Evolutionary conservation across 2,113 vertebrate species (phyloP).

Genomic region (Atherinomorus stipes): DNA sequence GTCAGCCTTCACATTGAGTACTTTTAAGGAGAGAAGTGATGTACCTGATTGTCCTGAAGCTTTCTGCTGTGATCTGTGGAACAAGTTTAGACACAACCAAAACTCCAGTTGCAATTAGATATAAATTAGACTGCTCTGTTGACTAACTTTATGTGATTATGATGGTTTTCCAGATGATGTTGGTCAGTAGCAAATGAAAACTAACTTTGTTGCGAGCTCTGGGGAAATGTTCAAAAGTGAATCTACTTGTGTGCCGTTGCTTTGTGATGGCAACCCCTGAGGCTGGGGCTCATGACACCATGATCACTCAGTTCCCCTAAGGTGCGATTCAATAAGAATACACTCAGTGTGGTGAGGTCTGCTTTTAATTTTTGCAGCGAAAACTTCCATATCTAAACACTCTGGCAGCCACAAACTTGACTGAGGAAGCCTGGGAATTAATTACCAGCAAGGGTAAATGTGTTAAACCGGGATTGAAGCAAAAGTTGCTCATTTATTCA

Average conservation of each 20-base stretch:
- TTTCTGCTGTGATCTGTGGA: constrained; percentile 49
- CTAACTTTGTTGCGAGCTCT: background rate
- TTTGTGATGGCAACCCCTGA: constrained; percentile 13
- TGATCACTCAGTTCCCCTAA: background rate
- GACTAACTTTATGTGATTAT: background rate
- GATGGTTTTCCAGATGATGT: background rate
- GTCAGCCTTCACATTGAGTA: constrained; percentile 24
- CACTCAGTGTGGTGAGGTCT: constrained; percentile 1
- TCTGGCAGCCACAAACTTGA: constrained; percentile 16
- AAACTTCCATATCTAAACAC: constrained; percentile 14
- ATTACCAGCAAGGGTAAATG: constrained; percentile 63
- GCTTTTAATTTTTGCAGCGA: constrained; percentile 2
- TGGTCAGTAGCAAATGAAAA: constrained; percentile 8
- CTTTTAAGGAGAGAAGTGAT: constrained; percentile 31
- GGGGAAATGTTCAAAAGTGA: constrained; percentile 13
- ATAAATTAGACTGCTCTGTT: constrained; percentile 16
- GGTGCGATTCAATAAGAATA: constrained; percentile 32
- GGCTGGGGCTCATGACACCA: constrained; percentile 50
- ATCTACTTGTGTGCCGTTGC: constrained; percentile 1
- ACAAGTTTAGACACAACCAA: constrained; percentile 38
- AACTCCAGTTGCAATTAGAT: constrained; percentile 17
- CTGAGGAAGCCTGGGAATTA: constrained; percentile 63
- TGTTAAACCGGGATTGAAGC: constrained; percentile 45
- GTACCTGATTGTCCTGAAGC: constrained; percentile 59
- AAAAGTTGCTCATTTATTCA: constrained; percentile 62